Evolutionary conservation across 2,797 vertebrate species (phyloP).

Genomic region (Syngnathus acus): DNA sequence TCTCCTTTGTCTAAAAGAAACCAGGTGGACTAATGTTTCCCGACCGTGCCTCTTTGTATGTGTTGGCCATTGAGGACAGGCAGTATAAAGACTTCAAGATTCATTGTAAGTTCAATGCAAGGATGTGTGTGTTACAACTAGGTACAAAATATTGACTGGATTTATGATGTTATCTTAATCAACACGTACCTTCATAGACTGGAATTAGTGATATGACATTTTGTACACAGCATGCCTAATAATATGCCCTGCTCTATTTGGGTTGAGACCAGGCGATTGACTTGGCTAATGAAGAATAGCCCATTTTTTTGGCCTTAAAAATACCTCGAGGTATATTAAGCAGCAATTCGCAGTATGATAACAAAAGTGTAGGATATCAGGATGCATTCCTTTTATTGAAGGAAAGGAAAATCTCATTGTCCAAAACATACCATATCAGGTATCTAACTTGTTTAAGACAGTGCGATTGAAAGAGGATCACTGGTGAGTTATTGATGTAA

Average conservation of each 20-base stretch:
- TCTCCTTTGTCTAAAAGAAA: slow-evolving; percentile 77
- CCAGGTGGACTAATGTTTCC: slow-evolving; percentile 98
- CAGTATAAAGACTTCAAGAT: slow-evolving; percentile 99
- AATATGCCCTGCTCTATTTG: too few species aligned
- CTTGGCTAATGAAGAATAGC: too few species aligned
- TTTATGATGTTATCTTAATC: too few species aligned
- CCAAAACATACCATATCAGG: not conserved
- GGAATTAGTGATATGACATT: too few species aligned
- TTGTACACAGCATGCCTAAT: too few species aligned
- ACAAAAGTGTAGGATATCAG: too few species aligned
- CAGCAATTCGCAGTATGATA: too few species aligned
- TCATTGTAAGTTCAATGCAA: slow-evolving; percentile 79
- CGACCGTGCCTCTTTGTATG: slow-evolving; percentile 92
- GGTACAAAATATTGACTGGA: not conserved
- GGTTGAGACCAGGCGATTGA: too few species aligned
- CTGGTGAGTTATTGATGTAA: not conserved
- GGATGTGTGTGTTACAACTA: not conserved
- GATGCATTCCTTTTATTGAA: not conserved
- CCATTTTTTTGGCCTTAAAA: too few species aligned
- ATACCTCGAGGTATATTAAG: too few species aligned
- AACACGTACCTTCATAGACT: too few species aligned
- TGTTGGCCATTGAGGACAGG: slow-evolving; percentile 96
- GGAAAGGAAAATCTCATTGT: not conserved
- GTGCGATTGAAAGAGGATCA: not conserved
- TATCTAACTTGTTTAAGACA: not conserved